These are phyloP conservation scores for Drosophila bunnanda DNA, from an alignment of 2,888 invertebrate genomes.

Conservation along the genomic window DNA sequence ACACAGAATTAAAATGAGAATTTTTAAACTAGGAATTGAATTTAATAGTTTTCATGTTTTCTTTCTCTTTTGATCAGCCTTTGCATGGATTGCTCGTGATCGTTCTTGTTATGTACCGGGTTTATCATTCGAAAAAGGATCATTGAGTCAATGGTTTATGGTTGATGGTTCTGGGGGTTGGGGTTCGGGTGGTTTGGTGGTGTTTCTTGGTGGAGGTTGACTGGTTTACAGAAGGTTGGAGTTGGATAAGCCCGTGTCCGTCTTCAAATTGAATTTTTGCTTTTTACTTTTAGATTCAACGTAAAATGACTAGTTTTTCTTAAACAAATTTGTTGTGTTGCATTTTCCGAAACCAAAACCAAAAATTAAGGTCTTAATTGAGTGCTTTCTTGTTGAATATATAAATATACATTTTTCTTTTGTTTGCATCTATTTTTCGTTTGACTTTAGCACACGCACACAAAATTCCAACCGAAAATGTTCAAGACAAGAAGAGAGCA, in stretches of 20 bases:
- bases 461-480: slow-evolving; percentile 79
- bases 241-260: slow-evolving; percentile 28
- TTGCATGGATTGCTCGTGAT: slow-evolving; percentile 41
- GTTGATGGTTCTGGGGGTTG: slow-evolving; percentile 25
- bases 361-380: slow-evolving; percentile 48
- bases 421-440: slow-evolving; percentile 34
- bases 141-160: slow-evolving; percentile 14
- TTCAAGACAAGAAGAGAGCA: slow-evolving; percentile 67
- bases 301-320: slow-evolving; percentile 8
- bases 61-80: slow-evolving; percentile 26
- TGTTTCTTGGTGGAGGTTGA: slow-evolving; percentile 54
- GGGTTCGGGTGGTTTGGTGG: slow-evolving; percentile 24
- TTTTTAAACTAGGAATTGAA: slow-evolving; percentile 63
- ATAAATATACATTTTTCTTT: slow-evolving; percentile 29
- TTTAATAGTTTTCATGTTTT: slow-evolving; percentile 17
- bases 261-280: slow-evolving; percentile 29
- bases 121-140: slow-evolving; percentile 31
- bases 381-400: slow-evolving; percentile 19
- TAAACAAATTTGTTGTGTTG: slow-evolving; percentile 35
- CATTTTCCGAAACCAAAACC: slow-evolving; percentile 65
- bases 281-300: slow-evolving; percentile 9
- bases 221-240: slow-evolving; percentile 18
- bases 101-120: slow-evolving; percentile 72
- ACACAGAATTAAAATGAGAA: slow-evolving; percentile 76
- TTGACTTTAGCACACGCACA: slow-evolving; percentile 85